Evolutionary conservation across 2,113 vertebrate genomes (phyloP).

Genomic region (Epinephelus lanceolatus): DNA sequence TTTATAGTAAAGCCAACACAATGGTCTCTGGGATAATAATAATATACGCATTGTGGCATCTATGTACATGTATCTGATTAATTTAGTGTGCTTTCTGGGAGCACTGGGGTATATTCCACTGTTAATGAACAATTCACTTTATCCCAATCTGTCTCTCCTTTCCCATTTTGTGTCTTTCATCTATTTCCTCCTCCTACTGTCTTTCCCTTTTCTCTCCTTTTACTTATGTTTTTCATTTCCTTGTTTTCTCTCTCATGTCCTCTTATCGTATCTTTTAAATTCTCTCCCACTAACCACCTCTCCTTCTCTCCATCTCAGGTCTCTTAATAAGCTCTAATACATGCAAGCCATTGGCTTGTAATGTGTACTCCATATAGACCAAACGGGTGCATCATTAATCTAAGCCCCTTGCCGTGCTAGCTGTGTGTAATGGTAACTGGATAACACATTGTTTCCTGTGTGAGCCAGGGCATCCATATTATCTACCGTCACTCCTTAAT

Average conservation of each 20-base stretch:
- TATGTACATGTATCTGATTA: slow-evolving; percentile 55
- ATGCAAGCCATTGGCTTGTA: slow-evolving; percentile 67
- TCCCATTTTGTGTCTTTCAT: slow-evolving; percentile 24
- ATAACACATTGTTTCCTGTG: slow-evolving; percentile 78
- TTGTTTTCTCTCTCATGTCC: slow-evolving; percentile 12
- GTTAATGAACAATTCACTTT: slow-evolving; percentile 51
- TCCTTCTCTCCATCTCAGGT: slow-evolving; percentile 31
- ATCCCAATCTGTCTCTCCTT: background rate
- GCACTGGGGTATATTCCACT: slow-evolving; percentile 43
- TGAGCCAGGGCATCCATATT: slow-evolving; percentile 74
- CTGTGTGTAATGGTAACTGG: slow-evolving; percentile 73
- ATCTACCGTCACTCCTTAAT: slow-evolving; percentile 75
- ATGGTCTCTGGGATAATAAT: slow-evolving; percentile 63
- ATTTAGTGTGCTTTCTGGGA: slow-evolving; percentile 58
- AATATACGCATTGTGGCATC: slow-evolving; percentile 50
- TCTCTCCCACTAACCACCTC: slow-evolving; percentile 32
- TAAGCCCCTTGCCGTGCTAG: slow-evolving; percentile 60
- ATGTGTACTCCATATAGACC: slow-evolving; percentile 63
- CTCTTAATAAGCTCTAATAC: slow-evolving; percentile 67
- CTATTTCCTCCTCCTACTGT: background rate
- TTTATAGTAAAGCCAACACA: slow-evolving; percentile 52
- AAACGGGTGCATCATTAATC: slow-evolving; percentile 79
- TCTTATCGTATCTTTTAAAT: slow-evolving; percentile 30
- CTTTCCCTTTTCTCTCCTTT: background rate
- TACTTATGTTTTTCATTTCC: background rate